These are phyloP conservation scores for Adelognathus sp. DNA, from an alignment of 2,888 invertebrate genomes.

Conservation along the genomic window DNA sequence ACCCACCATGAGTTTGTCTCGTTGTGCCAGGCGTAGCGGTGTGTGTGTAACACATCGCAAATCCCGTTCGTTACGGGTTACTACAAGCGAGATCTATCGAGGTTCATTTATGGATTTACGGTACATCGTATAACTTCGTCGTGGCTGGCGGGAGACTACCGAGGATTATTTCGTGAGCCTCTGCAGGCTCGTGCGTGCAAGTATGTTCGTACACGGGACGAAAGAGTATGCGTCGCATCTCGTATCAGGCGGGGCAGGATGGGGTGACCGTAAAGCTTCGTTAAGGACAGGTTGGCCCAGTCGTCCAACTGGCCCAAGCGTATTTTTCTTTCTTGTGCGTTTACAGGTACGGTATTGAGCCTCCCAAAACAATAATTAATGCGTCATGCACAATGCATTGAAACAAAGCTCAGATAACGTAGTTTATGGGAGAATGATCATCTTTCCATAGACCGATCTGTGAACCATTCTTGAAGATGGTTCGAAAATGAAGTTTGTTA, in stretches of 20 bases:
- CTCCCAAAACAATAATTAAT: background rate
- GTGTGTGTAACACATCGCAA: slow-evolving; percentile 60
- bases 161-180: slow-evolving; percentile 55
- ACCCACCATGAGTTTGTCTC: background rate
- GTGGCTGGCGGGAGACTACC: slow-evolving; percentile 48
- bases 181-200: slow-evolving; percentile 13
- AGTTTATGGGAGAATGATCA: too few species aligned
- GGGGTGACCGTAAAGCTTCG: slow-evolving; percentile 59
- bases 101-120: slow-evolving; percentile 68
- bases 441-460: too few species aligned
- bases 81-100: slow-evolving; percentile 69
- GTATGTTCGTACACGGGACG: background rate
- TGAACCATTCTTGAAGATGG: too few species aligned
- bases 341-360: background rate
- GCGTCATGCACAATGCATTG: too few species aligned
- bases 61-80: slow-evolving; percentile 72
- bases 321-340: background rate
- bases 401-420: too few species aligned
- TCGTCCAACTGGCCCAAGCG: background rate
- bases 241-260: slow-evolving; percentile 28
- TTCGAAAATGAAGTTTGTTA: too few species aligned
- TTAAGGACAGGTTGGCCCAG: slow-evolving; percentile 44
- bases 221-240: background rate
- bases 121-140: slow-evolving; percentile 59
- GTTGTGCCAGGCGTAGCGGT: background rate